Conservation (phyloP, 2,113 vertebrate species). For the Xenotilapia caudafasciata region DNA sequence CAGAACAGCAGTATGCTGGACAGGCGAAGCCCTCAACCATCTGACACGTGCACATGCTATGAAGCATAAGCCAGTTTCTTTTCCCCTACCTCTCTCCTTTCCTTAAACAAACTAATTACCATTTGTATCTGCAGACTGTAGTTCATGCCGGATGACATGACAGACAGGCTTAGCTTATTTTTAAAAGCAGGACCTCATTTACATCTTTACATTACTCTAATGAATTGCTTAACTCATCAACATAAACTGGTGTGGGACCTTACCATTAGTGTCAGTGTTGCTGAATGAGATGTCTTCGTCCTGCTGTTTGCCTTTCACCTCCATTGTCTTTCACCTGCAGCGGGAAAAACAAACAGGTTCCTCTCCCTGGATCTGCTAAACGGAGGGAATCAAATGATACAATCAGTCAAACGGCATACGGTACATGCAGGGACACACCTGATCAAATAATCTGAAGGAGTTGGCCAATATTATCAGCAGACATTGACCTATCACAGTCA, state of each 20-base stretch:
- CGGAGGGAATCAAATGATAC: not conserved
- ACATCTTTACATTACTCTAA: not conserved
- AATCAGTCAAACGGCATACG: not conserved
- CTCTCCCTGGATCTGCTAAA: constrained; percentile 48
- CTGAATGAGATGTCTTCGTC: constrained; percentile 86
- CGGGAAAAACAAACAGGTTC: constrained; percentile 57
- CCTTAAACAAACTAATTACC: not conserved
- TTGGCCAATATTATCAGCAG: not conserved
- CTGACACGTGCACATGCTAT: constrained; percentile 55
- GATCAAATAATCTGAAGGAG: not conserved
- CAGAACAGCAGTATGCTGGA: constrained; percentile 59
- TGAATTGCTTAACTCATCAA: not conserved
- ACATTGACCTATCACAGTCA: not conserved
- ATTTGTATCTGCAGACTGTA: not conserved
- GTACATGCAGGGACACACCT: not conserved
- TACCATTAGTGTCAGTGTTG: constrained; percentile 93
- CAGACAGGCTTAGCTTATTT: not conserved
- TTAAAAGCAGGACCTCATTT: not conserved
- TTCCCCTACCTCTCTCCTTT: not conserved
- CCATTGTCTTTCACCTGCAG: constrained; percentile 79
- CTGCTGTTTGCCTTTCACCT: constrained; percentile 90
- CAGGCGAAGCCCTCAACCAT: constrained; percentile 44
- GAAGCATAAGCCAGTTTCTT: constrained; percentile 14
- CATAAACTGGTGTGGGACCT: constrained; percentile 13
- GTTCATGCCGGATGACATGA: not conserved